Base-by-base conservation (phyloP, 2,888 invertebrate species). In the Pandemis cinnamomeana region DNA sequence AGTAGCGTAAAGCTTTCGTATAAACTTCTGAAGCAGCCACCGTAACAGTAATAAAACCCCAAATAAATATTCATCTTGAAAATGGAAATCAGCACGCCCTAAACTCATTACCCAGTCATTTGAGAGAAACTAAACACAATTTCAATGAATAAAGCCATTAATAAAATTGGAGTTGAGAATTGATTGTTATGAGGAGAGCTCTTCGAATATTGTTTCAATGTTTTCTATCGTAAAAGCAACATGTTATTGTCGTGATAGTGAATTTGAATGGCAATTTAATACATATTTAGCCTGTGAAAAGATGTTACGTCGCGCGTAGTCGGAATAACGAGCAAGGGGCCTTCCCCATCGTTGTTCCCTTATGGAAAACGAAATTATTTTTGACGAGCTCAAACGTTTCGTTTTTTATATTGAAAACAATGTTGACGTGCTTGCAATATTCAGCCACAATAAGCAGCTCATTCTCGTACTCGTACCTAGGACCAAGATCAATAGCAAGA, bases 261-360 rank as follows among this genome's bases (percentile, higher is more conserved):
- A 87, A 85, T 81, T 84, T 81, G 84, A 87, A 89, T 84, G 84
- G 86, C 87, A 89, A 89, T 90, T 91, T 90, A 83, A 86, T 87
- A 86, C 85, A 87, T 89, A 88, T 89, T 91, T 87, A 85, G 84
- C 83, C 83, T 80, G 81, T 85, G 74, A 86, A 87, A 88, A 87
- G 85, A 87, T 83, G 85, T 85, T 82, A 85, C 83, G 82, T 77
- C 80, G 81, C 82, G 84, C 87, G 87, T 86, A 87, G 81, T 84
- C 81, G 81, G 84, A 87, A 89, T 90, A 90, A 91, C 87, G 90
- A 91, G 87, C 80, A 82, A 86, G 89, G 88, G 82, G 80, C 79
- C 80, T 76, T 80, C 84, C 82, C 87, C 85, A 84, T 82, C 78
- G 78, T 80, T 79, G 80, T 80, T 84, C 89, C 88, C 87, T 87